phyloP scores from a whole-genome alignment of 2,888 invertebrate species.

The Mythimna vitellina region DNA sequence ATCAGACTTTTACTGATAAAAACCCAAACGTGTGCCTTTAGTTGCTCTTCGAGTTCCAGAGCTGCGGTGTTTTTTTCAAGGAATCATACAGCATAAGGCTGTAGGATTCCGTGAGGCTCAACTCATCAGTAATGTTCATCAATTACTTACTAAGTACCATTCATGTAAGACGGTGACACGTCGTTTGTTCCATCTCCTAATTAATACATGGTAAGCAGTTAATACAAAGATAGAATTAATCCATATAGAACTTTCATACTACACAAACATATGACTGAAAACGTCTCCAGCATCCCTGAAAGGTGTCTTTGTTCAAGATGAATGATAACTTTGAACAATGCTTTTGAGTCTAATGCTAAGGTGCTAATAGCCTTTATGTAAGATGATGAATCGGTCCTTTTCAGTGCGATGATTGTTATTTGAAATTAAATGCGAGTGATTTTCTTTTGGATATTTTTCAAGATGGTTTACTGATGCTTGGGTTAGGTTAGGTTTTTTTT shows the following conservation, averaged over 20 bases:
- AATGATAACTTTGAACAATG: constrained; percentile 26
- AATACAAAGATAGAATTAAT: constrained; percentile 12
- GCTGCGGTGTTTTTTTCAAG: too few species aligned
- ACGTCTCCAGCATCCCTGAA: constrained; percentile 28
- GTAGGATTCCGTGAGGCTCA: too few species aligned
- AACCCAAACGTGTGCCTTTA: too few species aligned
- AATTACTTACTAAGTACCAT: not conserved
- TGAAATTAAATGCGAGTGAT: constrained; percentile 1
- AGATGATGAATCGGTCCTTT: constrained; percentile 46
- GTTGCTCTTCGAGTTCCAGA: too few species aligned
- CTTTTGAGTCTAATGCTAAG: constrained; percentile 28
- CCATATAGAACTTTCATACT: constrained; percentile 5
- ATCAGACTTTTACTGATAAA: too few species aligned
- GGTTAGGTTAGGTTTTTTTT: too few species aligned
- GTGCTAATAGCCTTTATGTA: constrained; percentile 5
- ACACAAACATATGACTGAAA: constrained; percentile 22
- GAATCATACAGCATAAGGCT: not conserved
- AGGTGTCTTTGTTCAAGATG: constrained; percentile 36
- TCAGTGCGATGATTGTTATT: constrained; percentile 2
- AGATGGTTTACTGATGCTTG: too few species aligned
- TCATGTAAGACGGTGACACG: too few species aligned
- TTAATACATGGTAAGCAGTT: constrained; percentile 1
- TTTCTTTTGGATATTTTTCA: too few species aligned
- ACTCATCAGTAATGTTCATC: not conserved
- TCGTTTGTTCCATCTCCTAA: not conserved